phyloP scores from a whole-genome alignment of 2,888 invertebrate genomes.

The Zygaena filipendulae region DNA sequence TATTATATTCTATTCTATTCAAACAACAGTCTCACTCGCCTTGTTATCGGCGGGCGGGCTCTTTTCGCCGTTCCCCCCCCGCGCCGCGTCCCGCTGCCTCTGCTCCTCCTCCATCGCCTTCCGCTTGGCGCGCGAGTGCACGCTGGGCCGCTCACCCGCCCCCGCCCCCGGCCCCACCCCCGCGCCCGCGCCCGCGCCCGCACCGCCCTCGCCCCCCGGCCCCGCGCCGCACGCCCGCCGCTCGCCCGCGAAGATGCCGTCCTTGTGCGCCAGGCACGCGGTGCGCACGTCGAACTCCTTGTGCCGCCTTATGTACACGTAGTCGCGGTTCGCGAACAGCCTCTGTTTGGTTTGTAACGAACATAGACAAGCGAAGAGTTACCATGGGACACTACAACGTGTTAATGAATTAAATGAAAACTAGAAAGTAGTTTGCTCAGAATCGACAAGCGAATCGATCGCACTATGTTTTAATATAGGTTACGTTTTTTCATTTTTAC shows the following conservation, averaged over 20 bases:
- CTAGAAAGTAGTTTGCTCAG: no score
- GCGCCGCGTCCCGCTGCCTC: constrained; percentile 11
- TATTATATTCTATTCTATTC: no score
- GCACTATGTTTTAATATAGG: no score
- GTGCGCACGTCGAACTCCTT: constrained; percentile 32
- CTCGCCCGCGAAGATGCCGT: constrained; percentile 17
- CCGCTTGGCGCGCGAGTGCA: constrained; percentile 42
- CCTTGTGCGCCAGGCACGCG: constrained; percentile 15
- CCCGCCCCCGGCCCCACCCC: background rate
- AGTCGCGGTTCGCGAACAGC: constrained; percentile 87
- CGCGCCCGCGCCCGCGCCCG: constrained; percentile 2
- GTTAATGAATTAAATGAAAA: no score
- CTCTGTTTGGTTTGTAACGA: no score
- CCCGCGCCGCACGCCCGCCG: background rate
- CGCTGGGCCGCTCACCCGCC: constrained; percentile 23
- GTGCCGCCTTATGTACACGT: constrained; percentile 82
- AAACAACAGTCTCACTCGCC: no score
- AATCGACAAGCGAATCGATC: no score
- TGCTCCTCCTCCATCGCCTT: constrained; percentile 27
- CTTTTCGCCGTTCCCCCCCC: constrained; percentile 5
- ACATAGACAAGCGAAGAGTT: no score
- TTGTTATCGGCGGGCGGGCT: no score
- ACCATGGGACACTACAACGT: no score
- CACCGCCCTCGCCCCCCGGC: constrained; percentile 3
- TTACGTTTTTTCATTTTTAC: no score